Evolutionary conservation across 2,113 vertebrate species (phyloP).

Genomic region (Labrus mixtus): DNA sequence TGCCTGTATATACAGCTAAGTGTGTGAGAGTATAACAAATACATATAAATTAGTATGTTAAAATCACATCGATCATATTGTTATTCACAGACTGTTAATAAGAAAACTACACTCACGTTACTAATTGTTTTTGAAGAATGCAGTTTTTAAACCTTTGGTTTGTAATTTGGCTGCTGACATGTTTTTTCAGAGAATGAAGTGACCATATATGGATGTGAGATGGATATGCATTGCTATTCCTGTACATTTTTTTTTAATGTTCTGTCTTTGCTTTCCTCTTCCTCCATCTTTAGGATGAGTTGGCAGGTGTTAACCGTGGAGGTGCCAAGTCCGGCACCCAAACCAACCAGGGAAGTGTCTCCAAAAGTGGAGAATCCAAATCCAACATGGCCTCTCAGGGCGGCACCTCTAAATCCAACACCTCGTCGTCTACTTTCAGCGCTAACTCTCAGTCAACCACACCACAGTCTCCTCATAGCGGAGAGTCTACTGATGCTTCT

Average conservation of each 20-base stretch:
- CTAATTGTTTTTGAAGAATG: too few species aligned
- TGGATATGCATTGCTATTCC: not conserved
- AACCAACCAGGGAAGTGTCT: conserved; percentile 73
- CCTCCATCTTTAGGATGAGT: conserved; percentile 88
- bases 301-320: conserved; percentile 84
- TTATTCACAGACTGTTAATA: too few species aligned
- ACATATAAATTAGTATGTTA: too few species aligned
- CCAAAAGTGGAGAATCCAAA: conserved; percentile 80
- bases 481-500: conserved; percentile 79
- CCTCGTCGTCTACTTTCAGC: conserved; percentile 76
- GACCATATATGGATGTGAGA: too few species aligned
- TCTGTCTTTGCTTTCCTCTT: not conserved
- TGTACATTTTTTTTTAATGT: not conserved
- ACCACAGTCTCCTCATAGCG: conserved; percentile 18
- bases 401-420: conserved; percentile 84
- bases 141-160: too few species aligned
- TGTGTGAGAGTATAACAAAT: too few species aligned
- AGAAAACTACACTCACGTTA: too few species aligned
- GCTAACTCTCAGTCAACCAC: conserved; percentile 71
- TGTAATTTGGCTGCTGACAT: too few species aligned
- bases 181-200: too few species aligned
- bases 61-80: too few species aligned
- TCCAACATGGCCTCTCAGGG: conserved; percentile 61
- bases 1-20: too few species aligned
- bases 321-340: conserved; percentile 72